Conservation (phyloP, 2,888 invertebrate species). For the Melinaea marsaeus region DNA sequence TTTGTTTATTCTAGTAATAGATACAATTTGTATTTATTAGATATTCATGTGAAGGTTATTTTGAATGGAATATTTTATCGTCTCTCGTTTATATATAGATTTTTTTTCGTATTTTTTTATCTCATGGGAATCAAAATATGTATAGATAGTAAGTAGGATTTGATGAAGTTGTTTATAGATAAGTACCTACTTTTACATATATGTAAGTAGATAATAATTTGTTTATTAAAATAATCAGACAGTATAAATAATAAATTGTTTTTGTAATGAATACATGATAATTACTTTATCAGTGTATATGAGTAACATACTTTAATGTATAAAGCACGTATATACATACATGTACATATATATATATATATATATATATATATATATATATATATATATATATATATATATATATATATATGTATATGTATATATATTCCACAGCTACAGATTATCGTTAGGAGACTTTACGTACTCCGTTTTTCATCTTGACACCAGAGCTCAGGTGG, state of each 20-base stretch:
- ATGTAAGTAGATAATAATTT: too few species aligned
- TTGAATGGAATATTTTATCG: conserved; percentile 7
- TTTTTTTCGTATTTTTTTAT: conserved; percentile 11
- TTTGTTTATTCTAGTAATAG: not conserved
- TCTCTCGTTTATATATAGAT: not conserved
- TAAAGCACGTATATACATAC: not conserved
- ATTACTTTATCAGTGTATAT: too few species aligned
- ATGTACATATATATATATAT: not conserved
- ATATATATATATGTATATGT: not conserved
- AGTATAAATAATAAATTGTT: too few species aligned
- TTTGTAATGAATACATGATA: too few species aligned
- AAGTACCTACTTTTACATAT: too few species aligned
- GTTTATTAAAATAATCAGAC: too few species aligned
- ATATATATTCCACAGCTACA: not conserved
- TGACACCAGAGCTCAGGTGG: conserved; percentile 45
- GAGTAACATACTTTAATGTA: not conserved
- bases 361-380: too few species aligned
- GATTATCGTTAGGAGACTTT: conserved; percentile 11
- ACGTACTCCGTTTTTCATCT: conserved; percentile 16
- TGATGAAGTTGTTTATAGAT: too few species aligned
- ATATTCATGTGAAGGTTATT: conserved; percentile 16
- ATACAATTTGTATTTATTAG: conserved; percentile 4
- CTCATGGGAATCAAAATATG: conserved; percentile 12
- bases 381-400: not conserved
- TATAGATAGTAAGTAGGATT: not conserved